Evolutionary conservation across 2,113 vertebrate genomes (phyloP).

Genomic region (human): GRCh38 chr2:55947001-55947500

Average conservation of each 20-base stretch:
- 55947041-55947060: constrained; percentile 38
- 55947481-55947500: neutral
- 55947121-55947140: constrained; percentile 35
- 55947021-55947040: constrained; percentile 26
- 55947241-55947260: neutral
- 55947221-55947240: neutral
- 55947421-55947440: neutral
- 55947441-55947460: neutral
- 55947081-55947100: constrained; percentile 46
- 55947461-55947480: neutral
- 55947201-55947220: neutral
- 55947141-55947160: neutral
- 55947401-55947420: constrained; percentile 3
- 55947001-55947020: neutral
- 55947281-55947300: neutral
- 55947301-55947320: constrained; percentile 35
- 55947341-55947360: neutral
- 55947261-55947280: constrained; percentile 44
- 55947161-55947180: neutral
- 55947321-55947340: neutral
- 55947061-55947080: constrained; percentile 44
- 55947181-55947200: neutral
- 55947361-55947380: neutral
- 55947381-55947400: neutral
- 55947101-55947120: constrained; percentile 24